Percentiles rank a stretch among this genome's conserved stretches.
phyloP scores from a whole-genome alignment of 2,888 invertebrate species.

The Candidula unifasciata region DNA sequence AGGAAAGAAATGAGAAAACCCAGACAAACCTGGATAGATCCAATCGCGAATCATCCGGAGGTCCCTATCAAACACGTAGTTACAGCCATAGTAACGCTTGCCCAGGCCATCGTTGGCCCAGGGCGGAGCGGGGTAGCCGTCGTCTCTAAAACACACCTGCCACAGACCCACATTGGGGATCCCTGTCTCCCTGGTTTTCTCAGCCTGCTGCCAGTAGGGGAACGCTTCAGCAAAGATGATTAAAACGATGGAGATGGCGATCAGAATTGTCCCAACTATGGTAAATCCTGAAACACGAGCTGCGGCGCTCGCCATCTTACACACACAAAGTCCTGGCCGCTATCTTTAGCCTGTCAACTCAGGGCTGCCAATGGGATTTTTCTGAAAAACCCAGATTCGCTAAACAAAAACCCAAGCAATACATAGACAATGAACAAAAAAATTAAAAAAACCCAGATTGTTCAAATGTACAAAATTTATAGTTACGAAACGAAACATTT shows the following conservation, averaged over 20 bases:
- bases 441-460: too few species aligned
- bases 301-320: slow-evolving; percentile 10
- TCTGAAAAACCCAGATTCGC: too few species aligned
- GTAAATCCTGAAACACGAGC: slow-evolving; percentile 43
- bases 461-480: too few species aligned
- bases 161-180: slow-evolving; percentile 88
- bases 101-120: slow-evolving; percentile 89
- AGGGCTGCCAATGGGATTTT: too few species aligned
- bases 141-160: slow-evolving; percentile 92
- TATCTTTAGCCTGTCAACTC: slow-evolving; percentile 10
- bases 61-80: slow-evolving; percentile 49
- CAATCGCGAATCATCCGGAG: slow-evolving; percentile 41
- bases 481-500: too few species aligned
- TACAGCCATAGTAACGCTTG: slow-evolving; percentile 93
- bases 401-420: too few species aligned
- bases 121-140: slow-evolving; percentile 50
- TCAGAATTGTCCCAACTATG: slow-evolving; percentile 38
- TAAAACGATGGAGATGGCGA: slow-evolving; percentile 14
- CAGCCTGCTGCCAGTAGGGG: slow-evolving; percentile 53
- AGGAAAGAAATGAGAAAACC: not conserved
- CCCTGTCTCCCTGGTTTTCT: slow-evolving; percentile 47
- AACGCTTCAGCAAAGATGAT: slow-evolving; percentile 42
- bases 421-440: too few species aligned
- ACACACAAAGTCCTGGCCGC: too few species aligned
- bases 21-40: slow-evolving; percentile 41